Percentiles rank a stretch among this genome's conserved stretches.
phyloP scores from a whole-genome alignment of 2,797 vertebrate genomes.

The Danio aesculapii region DNA sequence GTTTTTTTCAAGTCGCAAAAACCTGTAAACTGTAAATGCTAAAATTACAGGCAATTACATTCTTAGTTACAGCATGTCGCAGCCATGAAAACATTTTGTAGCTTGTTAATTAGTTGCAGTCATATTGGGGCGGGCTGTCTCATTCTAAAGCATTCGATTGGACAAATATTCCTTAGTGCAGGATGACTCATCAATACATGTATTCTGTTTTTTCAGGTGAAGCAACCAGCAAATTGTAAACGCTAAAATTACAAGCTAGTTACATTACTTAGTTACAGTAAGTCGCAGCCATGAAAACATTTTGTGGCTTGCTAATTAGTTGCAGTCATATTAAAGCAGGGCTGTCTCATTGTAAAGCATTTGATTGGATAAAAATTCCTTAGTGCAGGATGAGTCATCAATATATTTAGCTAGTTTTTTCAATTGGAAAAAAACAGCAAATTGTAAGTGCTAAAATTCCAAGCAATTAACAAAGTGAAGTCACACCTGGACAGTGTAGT shows the following conservation, averaged over 20 bases:
- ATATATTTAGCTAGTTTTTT: background rate
- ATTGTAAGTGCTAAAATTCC: background rate
- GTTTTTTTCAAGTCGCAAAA: background rate
- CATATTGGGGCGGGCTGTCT: background rate
- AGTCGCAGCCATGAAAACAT: background rate
- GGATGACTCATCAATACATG: background rate
- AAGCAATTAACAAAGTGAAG: background rate
- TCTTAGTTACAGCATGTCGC: background rate
- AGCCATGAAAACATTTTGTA: background rate
- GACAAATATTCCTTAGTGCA: background rate
- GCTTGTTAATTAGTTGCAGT: background rate
- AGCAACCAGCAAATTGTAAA: background rate
- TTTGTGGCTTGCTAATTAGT: background rate
- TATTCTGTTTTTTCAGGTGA: background rate
- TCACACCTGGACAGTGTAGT: conserved; percentile 90
- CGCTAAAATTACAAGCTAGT: background rate
- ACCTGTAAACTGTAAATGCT: background rate
- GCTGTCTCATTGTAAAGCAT: background rate
- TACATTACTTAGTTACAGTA: background rate
- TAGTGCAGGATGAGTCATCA: background rate
- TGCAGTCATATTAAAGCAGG: background rate
- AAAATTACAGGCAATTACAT: background rate
- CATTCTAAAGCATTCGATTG: conserved; percentile 4
- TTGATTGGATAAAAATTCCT: background rate
- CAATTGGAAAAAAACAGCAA: background rate